Evolutionary conservation across 2,797 vertebrate genomes (phyloP).

Genomic region (Pseudocheirus occidentalis): DNA sequence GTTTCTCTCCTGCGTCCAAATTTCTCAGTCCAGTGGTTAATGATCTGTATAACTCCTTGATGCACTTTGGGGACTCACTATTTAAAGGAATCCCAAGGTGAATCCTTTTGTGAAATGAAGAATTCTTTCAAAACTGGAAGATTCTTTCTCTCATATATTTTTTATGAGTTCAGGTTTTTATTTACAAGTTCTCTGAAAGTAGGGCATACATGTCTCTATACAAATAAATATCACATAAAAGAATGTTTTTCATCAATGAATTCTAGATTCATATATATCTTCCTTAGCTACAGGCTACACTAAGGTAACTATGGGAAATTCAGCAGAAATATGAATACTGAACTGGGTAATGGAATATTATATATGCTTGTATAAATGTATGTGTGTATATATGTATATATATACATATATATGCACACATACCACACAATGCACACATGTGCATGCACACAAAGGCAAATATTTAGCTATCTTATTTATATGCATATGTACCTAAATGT

Average conservation of each 20-base stretch:
- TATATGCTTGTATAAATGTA: background rate
- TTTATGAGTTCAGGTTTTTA: slow-evolving; percentile 59
- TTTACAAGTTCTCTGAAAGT: slow-evolving; percentile 50
- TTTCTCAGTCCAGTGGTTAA: slow-evolving; percentile 45
- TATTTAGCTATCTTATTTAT: background rate
- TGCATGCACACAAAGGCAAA: too few species aligned
- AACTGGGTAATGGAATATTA: background rate
- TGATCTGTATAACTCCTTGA: slow-evolving; percentile 47
- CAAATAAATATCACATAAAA: slow-evolving; percentile 36
- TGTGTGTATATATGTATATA: background rate
- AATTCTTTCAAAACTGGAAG: slow-evolving; percentile 48
- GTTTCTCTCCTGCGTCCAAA: slow-evolving; percentile 30
- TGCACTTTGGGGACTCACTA: slow-evolving; percentile 20
- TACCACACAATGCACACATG: too few species aligned
- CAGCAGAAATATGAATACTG: slow-evolving; percentile 26
- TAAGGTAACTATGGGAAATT: slow-evolving; percentile 42
- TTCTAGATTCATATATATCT: background rate
- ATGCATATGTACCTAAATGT: too few species aligned
- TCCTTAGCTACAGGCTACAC: slow-evolving; percentile 10
- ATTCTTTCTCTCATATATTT: slow-evolving; percentile 55
- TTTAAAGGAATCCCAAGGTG: slow-evolving; percentile 44
- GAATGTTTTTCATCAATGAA: slow-evolving; percentile 38
- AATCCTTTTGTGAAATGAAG: slow-evolving; percentile 35
- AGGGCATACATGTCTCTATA: slow-evolving; percentile 24
- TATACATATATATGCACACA: background rate